Conservation (phyloP, 2,888 invertebrate species). For the Andrena marginata region DNA sequence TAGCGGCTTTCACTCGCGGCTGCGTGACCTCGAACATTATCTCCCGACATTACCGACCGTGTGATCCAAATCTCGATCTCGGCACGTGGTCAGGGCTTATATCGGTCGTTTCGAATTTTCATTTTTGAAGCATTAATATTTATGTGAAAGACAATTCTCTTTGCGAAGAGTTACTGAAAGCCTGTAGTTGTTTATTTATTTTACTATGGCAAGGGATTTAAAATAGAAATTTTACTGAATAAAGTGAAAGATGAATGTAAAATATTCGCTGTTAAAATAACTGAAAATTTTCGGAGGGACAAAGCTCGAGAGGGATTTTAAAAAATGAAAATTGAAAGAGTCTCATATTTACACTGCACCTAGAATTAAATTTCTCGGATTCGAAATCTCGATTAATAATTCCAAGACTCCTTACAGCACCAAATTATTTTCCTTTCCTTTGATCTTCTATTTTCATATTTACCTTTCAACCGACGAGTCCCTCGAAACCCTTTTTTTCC, state of each 20-base stretch:
- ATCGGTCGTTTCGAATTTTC: neutral
- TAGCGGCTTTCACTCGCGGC: conserved; percentile 79
- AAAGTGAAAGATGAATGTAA: neutral
- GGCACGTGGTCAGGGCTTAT: conserved; percentile 3
- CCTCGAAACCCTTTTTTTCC: neutral
- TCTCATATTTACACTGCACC: neutral
- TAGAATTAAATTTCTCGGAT: no score
- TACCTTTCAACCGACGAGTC: neutral
- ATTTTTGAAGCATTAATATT: no score
- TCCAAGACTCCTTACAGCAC: no score
- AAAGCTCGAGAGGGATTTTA: neutral
- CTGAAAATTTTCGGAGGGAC: neutral
- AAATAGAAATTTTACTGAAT: neutral
- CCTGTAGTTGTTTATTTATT: no score
- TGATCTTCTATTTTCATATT: neutral
- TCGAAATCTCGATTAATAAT: neutral
- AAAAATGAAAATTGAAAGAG: neutral
- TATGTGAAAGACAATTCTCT: no score
- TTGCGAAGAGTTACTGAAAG: no score
- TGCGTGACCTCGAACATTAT: conserved; percentile 72
- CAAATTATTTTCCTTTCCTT: neutral
- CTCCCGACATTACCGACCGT: conserved; percentile 58
- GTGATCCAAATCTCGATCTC: conserved; percentile 41
- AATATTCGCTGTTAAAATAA: neutral
- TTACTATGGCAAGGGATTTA: no score